Evolutionary conservation across 30 jellyfish, hydroid and myxozoan species (phyloP), one percentile per base, ranked within the genome.

Genomic region (Aurelia coerulea): DNA sequence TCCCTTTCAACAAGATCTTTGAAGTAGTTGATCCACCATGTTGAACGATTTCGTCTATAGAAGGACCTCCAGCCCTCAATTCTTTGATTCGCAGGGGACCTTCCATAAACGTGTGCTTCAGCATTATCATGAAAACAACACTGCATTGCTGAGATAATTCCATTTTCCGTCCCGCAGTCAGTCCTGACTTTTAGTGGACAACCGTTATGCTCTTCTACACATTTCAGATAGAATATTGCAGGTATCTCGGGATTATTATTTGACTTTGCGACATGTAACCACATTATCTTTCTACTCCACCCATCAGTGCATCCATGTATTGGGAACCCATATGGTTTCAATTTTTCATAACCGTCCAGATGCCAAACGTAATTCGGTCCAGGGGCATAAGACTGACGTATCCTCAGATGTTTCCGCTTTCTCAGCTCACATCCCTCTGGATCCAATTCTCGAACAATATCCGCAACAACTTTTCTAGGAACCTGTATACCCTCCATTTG

Each of bases 1-100:
- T 34, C 68, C 49, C 65, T 19, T 49, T 35, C 85, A n/a, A n/a
- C n/a, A n/a, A n/a, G n/a, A n/a, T n/a, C n/a, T n/a, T n/a, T n/a
- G n/a, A n/a, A n/a, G n/a, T 33, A 79, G n/a, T 79, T 63, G 12
- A 62, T 62, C 90, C 82, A 63, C 90, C 90, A 79, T 19, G 90
- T 39, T 12, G 71, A 16, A 4, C 71, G 50, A 42, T 50, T 62
- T n/a, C 70, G 37, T 29, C 83, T 31, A 5, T 35, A 65, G 68
- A 11, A 39, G 42, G 90, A 79, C 90, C 90, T 62, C 90, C 90
- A 79, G 42, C n/a, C n/a, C n/a, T n/a, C n/a, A n/a, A n/a, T n/a
- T n/a, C n/a, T n/a, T n/a, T n/a, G n/a, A n/a, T n/a, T 52, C 83
- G 81, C 75, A 18, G 85, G 60, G 7, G 91, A 81, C 37, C 58